Evolutionary conservation across 2,888 invertebrate genomes (phyloP).

Genomic region (Choristoneura rosaceana): DNA sequence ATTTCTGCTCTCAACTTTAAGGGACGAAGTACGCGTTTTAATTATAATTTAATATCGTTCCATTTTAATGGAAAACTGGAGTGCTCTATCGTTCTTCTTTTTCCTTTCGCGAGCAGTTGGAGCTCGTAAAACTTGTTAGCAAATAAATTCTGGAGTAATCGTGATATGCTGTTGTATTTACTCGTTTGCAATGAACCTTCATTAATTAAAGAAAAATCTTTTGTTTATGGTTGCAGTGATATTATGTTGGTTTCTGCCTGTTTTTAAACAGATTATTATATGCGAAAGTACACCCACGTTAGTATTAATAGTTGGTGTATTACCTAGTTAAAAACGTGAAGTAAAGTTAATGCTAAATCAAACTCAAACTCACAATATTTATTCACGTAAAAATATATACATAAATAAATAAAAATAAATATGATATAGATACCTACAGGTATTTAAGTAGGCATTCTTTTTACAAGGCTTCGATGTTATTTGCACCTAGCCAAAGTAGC

Average conservation of each 20-base stretch:
- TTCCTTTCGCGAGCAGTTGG: slow-evolving; percentile 8
- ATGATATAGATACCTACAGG: too few species aligned
- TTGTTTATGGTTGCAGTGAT: slow-evolving; percentile 7
- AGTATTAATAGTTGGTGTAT: too few species aligned
- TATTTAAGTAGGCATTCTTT: too few species aligned
- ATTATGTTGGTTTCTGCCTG: background rate
- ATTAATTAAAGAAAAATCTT: slow-evolving; percentile 11
- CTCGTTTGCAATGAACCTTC: slow-evolving; percentile 10
- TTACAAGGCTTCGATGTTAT: too few species aligned
- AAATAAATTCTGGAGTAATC: slow-evolving; percentile 30
- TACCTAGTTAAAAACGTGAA: too few species aligned
- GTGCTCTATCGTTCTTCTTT: slow-evolving; percentile 27
- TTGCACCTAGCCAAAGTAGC: too few species aligned
- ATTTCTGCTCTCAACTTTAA: slow-evolving; percentile 4
- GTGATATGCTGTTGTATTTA: slow-evolving; percentile 22
- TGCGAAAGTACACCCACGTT: background rate
- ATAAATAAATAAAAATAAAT: too few species aligned
- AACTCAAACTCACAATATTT: too few species aligned
- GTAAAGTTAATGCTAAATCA: too few species aligned
- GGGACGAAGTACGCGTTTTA: slow-evolving; percentile 27
- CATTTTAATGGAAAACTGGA: slow-evolving; percentile 30
- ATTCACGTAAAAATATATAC: too few species aligned
- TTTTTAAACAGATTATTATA: background rate
- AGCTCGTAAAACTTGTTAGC: slow-evolving; percentile 19
- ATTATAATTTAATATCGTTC: slow-evolving; percentile 30